Base-by-base conservation (phyloP, 2,888 invertebrate genomes). In the Heliconius aoede region DNA sequence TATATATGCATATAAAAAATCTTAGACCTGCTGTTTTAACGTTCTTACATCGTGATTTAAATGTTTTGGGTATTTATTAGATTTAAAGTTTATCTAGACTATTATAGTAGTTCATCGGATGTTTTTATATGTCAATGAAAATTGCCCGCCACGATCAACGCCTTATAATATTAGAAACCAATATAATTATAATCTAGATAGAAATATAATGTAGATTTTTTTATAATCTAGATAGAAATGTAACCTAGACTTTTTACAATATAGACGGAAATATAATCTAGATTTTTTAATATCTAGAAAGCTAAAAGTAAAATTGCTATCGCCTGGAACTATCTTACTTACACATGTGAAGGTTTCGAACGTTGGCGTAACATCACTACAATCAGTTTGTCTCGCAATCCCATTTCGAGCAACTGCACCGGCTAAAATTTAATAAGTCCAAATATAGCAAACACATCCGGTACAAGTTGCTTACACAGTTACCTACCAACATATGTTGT, bases 391-490 rank as follows among this genome's bases (percentile, higher is more conserved):
- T 61, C 46, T 74, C 24, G 62, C 64, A 71, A 75, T 71, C 71
- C 75, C 55, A 75, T 71, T 75, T 36, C 62, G 51, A 55, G 40
- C 71, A 75, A 71, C 55, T 72, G 74, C 60, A 74, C 55, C 32
- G 26, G 68, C 74, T 74, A 74, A 75, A 75, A 75, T 75, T 75
- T 75, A 75, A 75, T 75, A 75, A 75, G 62, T 75, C 55, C 64
- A 75, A 71, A 75, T 75, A 71, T 62, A 64, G 62, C 71, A 69
- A 74, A 74, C 74, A 74, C 74, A 74, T 69, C 61, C 68, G 71
- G 62, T 69, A 55, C 61, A 64, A 75, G 71, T 75, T 75, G 64
- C 71, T 75, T 61, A 51, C 55, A 26, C 36, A 69, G 62, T 55
- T 71, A 60, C 60, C 24, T 60, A 60, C 15, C 13, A 15, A 60